Base-by-base conservation (phyloP, 2,888 invertebrate genomes). In the Philaethria dido region DNA sequence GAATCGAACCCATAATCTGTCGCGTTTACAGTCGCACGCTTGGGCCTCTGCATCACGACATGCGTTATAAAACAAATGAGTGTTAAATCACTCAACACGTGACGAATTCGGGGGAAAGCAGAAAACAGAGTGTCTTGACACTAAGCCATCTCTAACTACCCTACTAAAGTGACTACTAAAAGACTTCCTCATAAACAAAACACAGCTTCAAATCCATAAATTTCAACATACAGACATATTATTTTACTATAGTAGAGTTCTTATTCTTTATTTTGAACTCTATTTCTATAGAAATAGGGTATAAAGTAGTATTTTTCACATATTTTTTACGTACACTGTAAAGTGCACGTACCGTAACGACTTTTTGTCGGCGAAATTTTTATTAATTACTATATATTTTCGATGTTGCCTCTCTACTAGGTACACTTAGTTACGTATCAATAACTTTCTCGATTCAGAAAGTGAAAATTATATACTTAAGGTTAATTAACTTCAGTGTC, bases 351-450 rank as follows among this genome's bases (percentile, higher is more conserved):
- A 50, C 64, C 57, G 65, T 59, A 57, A 60, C 61, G 54, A 48
- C 48, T 69, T 68, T 64, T 55, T 57, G 55, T 57, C 57, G 65
- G 65, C 68, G 62, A 69, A 69, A 65, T 69, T 69, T 63, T 68
- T 64, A 69, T 69, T 69, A 69, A 69, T 69, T 65, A 57, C 68
- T 50, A 29, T 57, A 64, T 61, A 52, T 57, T 68, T 69, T 69
- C 57, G 61, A 57, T 69, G 62, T 65, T 68, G 55, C 61, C 39
- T 57, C 55, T 39, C 22, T 42, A 22, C 22, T 16, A 8, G n/a
- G 44, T 55, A 57, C 48, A 57, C 18, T 50, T 64, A 59, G 59
- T 64, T 16, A 42, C 57, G 59, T 42, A 14, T 65, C 50, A 52
- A 50, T 65, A 29, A 65, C 59, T 64, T 64, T 64, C 64, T 33